Evolutionary conservation across 2,888 invertebrate genomes (phyloP).

Genomic region (Tethea ocularis): DNA sequence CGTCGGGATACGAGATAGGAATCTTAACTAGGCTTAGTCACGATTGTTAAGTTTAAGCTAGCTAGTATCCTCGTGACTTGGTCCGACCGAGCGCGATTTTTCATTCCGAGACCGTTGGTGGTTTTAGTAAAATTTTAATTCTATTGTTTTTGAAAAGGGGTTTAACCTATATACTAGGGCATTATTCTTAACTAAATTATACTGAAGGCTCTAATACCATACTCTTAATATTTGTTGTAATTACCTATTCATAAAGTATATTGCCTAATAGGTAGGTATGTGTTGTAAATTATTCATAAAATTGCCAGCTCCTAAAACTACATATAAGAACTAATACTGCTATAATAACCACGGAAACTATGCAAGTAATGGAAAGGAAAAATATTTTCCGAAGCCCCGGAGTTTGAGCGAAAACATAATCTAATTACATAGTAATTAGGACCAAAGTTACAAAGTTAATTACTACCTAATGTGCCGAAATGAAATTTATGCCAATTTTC

Average conservation of each 20-base stretch:
- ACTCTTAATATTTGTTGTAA: no score
- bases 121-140: not conserved
- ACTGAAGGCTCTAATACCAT: no score
- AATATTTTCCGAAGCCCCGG: not conserved
- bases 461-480: not conserved
- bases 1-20: constrained; percentile 63
- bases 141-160: not conserved
- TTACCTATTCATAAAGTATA: no score
- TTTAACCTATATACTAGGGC: not conserved
- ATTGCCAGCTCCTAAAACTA: no score
- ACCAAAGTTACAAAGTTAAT: not conserved
- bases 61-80: not conserved
- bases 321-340: no score
- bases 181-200: no score
- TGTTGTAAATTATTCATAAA: no score
- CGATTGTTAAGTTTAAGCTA: constrained; percentile 52
- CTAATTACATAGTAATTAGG: not conserved
- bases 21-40: constrained; percentile 78
- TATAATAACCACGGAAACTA: no score
- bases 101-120: not conserved
- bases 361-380: not conserved
- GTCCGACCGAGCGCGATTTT: not conserved
- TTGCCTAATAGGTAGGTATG: no score
- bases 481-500: not conserved
- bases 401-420: not conserved